These are phyloP conservation scores for Adrianichthys oophorus DNA, from an alignment of 2,797 vertebrate species.

Conservation along the genomic window DNA sequence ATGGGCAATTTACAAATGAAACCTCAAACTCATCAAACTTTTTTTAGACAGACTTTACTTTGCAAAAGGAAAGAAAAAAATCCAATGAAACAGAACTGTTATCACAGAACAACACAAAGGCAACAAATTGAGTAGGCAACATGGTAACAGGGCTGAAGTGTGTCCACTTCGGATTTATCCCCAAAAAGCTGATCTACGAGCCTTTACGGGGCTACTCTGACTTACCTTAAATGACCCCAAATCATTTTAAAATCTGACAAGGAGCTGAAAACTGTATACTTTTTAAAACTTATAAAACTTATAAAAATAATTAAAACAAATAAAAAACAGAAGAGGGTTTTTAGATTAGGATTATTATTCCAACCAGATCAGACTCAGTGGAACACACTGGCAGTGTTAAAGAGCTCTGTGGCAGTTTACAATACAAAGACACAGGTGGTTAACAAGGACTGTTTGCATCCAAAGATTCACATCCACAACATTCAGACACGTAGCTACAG, in stretches of 20 bases:
- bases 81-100: conserved; percentile 42
- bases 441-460: conserved; percentile 34
- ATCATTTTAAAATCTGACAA: conserved; percentile 24
- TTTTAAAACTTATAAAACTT: conserved; percentile 36
- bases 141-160: conserved; percentile 54
- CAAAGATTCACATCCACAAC: conserved; percentile 11
- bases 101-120: conserved; percentile 73
- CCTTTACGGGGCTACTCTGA: conserved; percentile 31
- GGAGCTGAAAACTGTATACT: conserved; percentile 24
- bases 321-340: neutral
- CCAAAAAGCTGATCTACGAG: conserved; percentile 18
- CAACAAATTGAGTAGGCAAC: conserved; percentile 68
- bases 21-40: conserved; percentile 14
- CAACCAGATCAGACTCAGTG: conserved; percentile 40
- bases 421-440: conserved; percentile 60
- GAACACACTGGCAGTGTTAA: conserved; percentile 72
- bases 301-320: neutral
- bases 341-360: conserved; percentile 33
- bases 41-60: conserved; percentile 70
- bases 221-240: conserved; percentile 23
- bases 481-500: conserved; percentile 36
- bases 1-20: conserved; percentile 14
- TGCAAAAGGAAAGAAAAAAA: conserved; percentile 39
- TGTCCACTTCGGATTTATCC: conserved; percentile 34
- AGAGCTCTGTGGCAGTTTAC: conserved; percentile 55